phyloP scores from a whole-genome alignment of 1,140 invertebrate species.

The Mesaphorura yosii region DNA sequence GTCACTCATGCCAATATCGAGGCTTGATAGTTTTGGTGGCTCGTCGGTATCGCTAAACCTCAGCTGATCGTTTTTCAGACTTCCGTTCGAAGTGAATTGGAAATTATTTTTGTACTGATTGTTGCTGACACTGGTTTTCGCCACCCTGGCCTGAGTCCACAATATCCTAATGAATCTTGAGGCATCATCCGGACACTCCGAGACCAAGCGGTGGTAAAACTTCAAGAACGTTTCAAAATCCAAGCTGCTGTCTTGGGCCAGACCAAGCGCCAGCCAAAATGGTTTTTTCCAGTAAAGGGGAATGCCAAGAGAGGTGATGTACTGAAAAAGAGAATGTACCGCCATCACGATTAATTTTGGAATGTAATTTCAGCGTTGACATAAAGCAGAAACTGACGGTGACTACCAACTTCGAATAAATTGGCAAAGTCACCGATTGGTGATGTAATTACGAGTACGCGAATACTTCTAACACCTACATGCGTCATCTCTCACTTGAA shows the following conservation, averaged over 20 bases:
- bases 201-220: conserved; percentile 25
- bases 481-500: too few species aligned
- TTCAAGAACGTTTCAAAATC: conserved; percentile 11
- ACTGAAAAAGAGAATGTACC: conserved; percentile 25
- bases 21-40: conserved; percentile 8
- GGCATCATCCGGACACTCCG: conserved; percentile 78
- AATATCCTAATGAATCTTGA: conserved; percentile 81
- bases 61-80: not conserved
- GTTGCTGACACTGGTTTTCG: not conserved
- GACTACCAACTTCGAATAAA: not conserved
- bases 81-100: conserved; percentile 5
- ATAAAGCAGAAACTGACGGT: not conserved
- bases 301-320: conserved; percentile 36
- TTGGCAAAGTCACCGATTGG: not conserved
- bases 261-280: conserved; percentile 70
- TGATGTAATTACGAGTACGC: too few species aligned
- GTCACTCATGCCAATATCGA: conserved; percentile 54
- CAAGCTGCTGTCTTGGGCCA: conserved; percentile 37
- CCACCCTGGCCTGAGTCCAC: conserved; percentile 17
- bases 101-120: not conserved
- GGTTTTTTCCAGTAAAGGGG: conserved; percentile 92
- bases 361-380: not conserved
- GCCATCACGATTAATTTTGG: conserved; percentile 8
- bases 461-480: too few species aligned
- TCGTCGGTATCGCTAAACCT: not conserved